Evolutionary conservation across 2,113 vertebrate genomes (phyloP).

Genomic region (Lethenteron reissneri): DNA sequence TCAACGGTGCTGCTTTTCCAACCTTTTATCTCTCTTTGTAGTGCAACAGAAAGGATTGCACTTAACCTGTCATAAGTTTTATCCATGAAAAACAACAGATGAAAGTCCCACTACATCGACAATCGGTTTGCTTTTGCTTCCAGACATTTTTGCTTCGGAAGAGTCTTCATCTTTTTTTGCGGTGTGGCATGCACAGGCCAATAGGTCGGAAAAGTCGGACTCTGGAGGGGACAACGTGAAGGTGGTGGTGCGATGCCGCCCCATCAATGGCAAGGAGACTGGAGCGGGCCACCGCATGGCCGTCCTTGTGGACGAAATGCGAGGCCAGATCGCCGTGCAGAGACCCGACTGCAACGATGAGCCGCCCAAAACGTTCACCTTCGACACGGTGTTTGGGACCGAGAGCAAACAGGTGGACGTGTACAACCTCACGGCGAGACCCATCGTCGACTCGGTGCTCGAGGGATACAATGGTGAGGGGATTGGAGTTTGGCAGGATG

Average conservation of each 20-base stretch:
- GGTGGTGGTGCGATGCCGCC: constrained; percentile 1
- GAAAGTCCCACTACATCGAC: too few relatives aligned
- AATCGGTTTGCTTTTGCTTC: too few relatives aligned
- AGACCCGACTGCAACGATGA: background rate
- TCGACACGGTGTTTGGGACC: constrained; percentile 3
- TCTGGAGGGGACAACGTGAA: constrained; percentile 1
- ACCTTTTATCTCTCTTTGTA: too few relatives aligned
- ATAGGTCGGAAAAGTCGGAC: background rate
- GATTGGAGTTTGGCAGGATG: too few relatives aligned
- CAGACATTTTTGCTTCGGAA: too few relatives aligned
- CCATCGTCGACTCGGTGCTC: constrained; percentile 6
- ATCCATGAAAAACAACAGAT: too few relatives aligned
- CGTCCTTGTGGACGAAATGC: constrained; percentile 2
- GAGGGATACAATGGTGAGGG: constrained; percentile 4
- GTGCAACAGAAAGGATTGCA: too few relatives aligned
- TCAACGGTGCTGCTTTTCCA: too few relatives aligned
- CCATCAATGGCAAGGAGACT: constrained; percentile 1
- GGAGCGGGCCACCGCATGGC: background rate
- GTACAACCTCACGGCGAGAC: constrained; percentile 1
- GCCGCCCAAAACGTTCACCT: constrained; percentile 1
- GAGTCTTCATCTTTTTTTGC: too few relatives aligned
- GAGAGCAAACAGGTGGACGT: constrained; percentile 3
- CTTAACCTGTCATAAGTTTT: too few relatives aligned
- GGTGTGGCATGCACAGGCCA: background rate
- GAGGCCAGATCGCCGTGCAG: background rate